A percentile compares a stretch with the other conserved stretches of the same genome.
Evolutionary conservation across 2,888 invertebrate species (phyloP).

Genomic region (Heliconius ethilla): DNA sequence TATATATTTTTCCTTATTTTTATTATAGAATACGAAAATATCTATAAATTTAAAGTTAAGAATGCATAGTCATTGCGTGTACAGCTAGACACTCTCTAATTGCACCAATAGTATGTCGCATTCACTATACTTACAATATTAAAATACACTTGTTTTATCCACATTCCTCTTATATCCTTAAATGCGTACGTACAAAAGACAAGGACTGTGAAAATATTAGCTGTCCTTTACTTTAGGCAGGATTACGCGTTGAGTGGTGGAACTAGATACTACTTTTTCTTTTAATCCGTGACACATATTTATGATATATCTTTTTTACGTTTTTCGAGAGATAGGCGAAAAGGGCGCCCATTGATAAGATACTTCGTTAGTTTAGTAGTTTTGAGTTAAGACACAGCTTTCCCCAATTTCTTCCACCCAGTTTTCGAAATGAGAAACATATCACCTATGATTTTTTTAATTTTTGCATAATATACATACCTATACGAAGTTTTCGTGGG

Average conservation of each 20-base stretch:
- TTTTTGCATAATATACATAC: too few relatives aligned
- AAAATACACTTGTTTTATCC: not conserved
- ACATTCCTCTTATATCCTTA: not conserved
- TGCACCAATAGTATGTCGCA: not conserved
- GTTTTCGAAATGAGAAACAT: too few relatives aligned
- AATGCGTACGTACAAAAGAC: not conserved
- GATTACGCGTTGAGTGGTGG: slow-evolving; percentile 5
- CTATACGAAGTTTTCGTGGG: too few relatives aligned
- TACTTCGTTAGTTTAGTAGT: not conserved
- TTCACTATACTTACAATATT: not conserved
- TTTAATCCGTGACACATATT: slow-evolving; percentile 2
- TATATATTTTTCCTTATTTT: not conserved
- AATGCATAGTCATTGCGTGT: too few relatives aligned
- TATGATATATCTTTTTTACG: not conserved
- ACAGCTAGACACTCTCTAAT: too few relatives aligned
- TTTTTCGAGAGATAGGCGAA: not conserved
- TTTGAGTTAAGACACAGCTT: too few relatives aligned
- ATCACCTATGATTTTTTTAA: too few relatives aligned
- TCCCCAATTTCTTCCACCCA: too few relatives aligned
- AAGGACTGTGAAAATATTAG: not conserved
- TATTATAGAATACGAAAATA: too few relatives aligned
- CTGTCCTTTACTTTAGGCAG: slow-evolving; percentile 1
- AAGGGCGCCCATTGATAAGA: not conserved
- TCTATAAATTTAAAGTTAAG: too few relatives aligned
- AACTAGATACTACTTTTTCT: not conserved